These are phyloP conservation scores for Characodon lateralis DNA, from an alignment of 2,797 vertebrate species.

Conservation along the genomic window DNA sequence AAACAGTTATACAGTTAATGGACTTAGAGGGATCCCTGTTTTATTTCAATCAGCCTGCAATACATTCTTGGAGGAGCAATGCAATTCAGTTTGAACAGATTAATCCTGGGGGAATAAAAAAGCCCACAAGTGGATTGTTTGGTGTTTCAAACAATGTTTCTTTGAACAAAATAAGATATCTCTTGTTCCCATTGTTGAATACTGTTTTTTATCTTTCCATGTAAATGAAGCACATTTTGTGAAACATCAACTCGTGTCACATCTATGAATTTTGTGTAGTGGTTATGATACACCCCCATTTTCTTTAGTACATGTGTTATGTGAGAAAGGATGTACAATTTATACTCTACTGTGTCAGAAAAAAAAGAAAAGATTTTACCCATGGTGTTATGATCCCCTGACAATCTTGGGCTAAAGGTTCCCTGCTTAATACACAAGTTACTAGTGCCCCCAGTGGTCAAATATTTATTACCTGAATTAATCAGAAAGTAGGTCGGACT, in stretches of 20 bases:
- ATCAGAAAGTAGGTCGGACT: no score
- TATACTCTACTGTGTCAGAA: not conserved
- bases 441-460: no score
- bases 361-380: no score
- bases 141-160: constrained; percentile 14
- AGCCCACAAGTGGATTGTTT: not conserved
- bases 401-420: no score
- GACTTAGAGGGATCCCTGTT: constrained; percentile 59
- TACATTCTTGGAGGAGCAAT: constrained; percentile 29
- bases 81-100: constrained; percentile 38
- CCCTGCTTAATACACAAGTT: no score
- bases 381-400: no score
- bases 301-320: no score
- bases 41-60: constrained; percentile 50
- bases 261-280: no score
- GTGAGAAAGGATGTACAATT: no score
- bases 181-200: not conserved
- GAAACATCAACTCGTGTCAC: not conserved
- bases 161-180: constrained; percentile 8
- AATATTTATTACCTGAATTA: no score
- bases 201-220: not conserved
- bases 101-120: constrained; percentile 32
- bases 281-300: no score
- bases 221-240: not conserved
- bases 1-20: constrained; percentile 51